Evolutionary conservation across 2,888 invertebrate species (phyloP).

Genomic region (Campoplex nolae): DNA sequence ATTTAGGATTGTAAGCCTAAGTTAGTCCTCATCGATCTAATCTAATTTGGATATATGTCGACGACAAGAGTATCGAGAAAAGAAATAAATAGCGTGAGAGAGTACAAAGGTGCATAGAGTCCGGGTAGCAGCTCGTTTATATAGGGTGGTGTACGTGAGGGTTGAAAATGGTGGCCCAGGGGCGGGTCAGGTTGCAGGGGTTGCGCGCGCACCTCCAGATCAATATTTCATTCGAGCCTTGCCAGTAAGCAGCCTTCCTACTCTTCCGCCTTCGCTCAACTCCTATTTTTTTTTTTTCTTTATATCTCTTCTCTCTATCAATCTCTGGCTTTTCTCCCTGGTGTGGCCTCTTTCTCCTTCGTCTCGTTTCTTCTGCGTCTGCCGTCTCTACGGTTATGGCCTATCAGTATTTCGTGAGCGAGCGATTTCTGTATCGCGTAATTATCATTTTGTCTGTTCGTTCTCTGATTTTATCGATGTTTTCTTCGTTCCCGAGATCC

Average conservation of each 20-base stretch:
- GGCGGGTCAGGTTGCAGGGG: slow-evolving; percentile 80
- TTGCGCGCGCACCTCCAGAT: slow-evolving; percentile 83
- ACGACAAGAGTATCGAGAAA: slow-evolving; percentile 11
- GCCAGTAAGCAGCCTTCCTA: slow-evolving; percentile 73
- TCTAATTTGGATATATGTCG: slow-evolving; percentile 9
- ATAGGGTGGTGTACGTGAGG: slow-evolving; percentile 34
- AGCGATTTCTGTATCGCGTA: slow-evolving; percentile 22
- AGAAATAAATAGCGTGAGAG: slow-evolving; percentile 17
- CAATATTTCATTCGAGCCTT: slow-evolving; percentile 84
- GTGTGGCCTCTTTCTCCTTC: slow-evolving; percentile 9
- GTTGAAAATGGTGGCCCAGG: slow-evolving; percentile 78
- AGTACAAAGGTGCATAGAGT: slow-evolving; percentile 39
- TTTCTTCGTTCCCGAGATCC: not conserved
- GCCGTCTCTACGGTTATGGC: not conserved
- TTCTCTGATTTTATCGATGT: not conserved
- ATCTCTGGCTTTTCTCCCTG: slow-evolving; percentile 31
- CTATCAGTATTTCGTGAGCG: slow-evolving; percentile 1
- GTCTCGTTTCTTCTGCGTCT: slow-evolving; percentile 28
- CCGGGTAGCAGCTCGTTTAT: slow-evolving; percentile 29
- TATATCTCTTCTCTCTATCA: slow-evolving; percentile 56
- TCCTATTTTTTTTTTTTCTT: not conserved
- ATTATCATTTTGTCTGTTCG: slow-evolving; percentile 17
- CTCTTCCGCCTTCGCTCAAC: slow-evolving; percentile 65
- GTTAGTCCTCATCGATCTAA: slow-evolving; percentile 38
- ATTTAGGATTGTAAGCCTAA: not conserved